A percentile compares a stretch with the other conserved stretches of the same genome.
These are phyloP conservation scores for Lanistes nyassanus DNA, from an alignment of 1,140 invertebrate species.

Conservation along the genomic window DNA sequence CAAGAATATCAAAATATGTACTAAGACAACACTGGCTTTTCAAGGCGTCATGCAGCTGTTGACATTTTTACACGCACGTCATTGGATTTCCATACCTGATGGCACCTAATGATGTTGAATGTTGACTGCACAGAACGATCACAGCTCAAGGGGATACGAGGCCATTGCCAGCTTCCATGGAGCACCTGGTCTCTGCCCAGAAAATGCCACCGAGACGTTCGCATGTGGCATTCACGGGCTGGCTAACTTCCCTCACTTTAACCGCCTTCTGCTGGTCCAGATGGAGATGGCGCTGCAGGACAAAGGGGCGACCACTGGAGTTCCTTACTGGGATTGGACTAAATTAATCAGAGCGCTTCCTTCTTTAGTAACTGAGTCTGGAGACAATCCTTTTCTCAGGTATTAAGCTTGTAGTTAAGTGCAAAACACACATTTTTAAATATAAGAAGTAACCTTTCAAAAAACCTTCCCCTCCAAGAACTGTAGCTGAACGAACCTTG, in stretches of 20 bases:
- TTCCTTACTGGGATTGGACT: conserved; percentile 32
- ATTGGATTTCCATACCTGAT: too few relatives aligned
- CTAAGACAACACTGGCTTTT: too few relatives aligned
- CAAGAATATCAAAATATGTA: too few relatives aligned
- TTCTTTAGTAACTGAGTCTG: neutral
- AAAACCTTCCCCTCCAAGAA: too few relatives aligned
- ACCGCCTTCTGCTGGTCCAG: conserved; percentile 30
- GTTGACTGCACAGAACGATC: neutral
- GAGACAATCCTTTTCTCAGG: conserved; percentile 29
- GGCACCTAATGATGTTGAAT: neutral
- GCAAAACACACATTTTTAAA: too few relatives aligned
- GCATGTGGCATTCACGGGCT: conserved; percentile 36
- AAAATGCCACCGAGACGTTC: neutral
- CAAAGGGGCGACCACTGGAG: conserved; percentile 6
- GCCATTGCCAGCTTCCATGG: conserved; percentile 27
- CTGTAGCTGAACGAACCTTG: too few relatives aligned
- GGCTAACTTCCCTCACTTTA: conserved; percentile 34
- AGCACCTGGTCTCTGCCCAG: conserved; percentile 14
- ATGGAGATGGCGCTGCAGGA: conserved; percentile 25
- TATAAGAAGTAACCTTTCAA: too few relatives aligned
- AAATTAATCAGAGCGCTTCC: conserved; percentile 4
- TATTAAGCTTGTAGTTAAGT: too few relatives aligned
- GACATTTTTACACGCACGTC: too few relatives aligned
- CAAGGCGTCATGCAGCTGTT: too few relatives aligned
- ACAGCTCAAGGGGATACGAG: conserved; percentile 14